Evolutionary conservation across 2,797 vertebrate genomes (phyloP).

Genomic region (Pangasius mekongensis): DNA sequence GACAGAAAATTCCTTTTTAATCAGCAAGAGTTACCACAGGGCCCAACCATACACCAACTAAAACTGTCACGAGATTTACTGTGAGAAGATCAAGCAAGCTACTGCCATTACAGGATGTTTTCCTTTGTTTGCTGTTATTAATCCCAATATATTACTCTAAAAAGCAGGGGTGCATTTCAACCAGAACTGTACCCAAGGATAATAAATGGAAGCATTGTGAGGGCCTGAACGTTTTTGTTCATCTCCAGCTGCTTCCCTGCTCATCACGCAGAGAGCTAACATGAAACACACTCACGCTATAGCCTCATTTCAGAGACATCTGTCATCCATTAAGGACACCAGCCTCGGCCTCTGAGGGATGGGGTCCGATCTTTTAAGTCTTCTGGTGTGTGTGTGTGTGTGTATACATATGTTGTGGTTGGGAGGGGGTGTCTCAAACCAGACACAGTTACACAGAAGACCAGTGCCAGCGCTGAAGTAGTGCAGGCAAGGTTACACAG

Average conservation of each 20-base stretch:
- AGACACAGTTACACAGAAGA: constrained; percentile 42
- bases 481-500: constrained; percentile 46
- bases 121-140: constrained; percentile 79
- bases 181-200: constrained; percentile 57
- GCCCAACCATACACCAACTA: constrained; percentile 62
- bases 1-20: constrained; percentile 71
- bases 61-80: constrained; percentile 74
- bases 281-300: constrained; percentile 81
- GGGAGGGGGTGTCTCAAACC: constrained; percentile 34
- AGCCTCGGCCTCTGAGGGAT: constrained; percentile 55
- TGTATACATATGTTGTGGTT: constrained; percentile 40
- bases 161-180: constrained; percentile 47
- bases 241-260: constrained; percentile 80
- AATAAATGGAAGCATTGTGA: constrained; percentile 75
- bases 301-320: constrained; percentile 76
- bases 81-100: constrained; percentile 68
- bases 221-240: constrained; percentile 72
- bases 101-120: constrained; percentile 71
- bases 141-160: constrained; percentile 76
- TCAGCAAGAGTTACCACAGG: constrained; percentile 68
- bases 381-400: constrained; percentile 32
- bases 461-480: constrained; percentile 50
- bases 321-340: constrained; percentile 79
- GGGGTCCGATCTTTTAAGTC: constrained; percentile 48
- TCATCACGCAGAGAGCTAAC: constrained; percentile 80